A percentile compares a stretch with the other conserved stretches of the same genome.
phyloP scores from a whole-genome alignment of 2,888 invertebrate species.

The Amaurobius ferox region DNA sequence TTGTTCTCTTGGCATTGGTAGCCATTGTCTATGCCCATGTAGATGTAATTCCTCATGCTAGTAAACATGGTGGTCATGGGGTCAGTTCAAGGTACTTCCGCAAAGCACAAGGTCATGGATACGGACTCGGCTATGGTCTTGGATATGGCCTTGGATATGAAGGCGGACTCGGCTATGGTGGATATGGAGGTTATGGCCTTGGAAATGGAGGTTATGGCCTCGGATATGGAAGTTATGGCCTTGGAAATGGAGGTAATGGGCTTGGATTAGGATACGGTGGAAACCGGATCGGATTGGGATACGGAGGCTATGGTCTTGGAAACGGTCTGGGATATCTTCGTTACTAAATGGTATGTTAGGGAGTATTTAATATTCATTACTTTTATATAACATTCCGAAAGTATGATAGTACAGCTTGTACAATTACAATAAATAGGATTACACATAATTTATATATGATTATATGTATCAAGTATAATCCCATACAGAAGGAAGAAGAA shows the following conservation, averaged over 20 bases:
- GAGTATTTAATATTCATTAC: too few relatives aligned
- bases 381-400: too few relatives aligned
- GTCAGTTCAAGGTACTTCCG: neutral
- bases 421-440: too few relatives aligned
- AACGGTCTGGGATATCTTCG: neutral
- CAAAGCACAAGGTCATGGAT: slow-evolving; percentile 23
- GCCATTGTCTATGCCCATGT: neutral
- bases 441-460: too few relatives aligned
- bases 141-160: slow-evolving; percentile 79
- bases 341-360: too few relatives aligned
- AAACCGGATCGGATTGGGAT: slow-evolving; percentile 12
- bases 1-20: neutral
- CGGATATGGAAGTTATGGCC: slow-evolving; percentile 81
- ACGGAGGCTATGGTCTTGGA: slow-evolving; percentile 19
- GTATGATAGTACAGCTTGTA: too few relatives aligned
- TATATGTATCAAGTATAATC: too few relatives aligned
- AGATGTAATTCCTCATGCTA: neutral
- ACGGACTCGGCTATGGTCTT: slow-evolving; percentile 40
- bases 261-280: slow-evolving; percentile 19
- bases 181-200: slow-evolving; percentile 80
- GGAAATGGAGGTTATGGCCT: slow-evolving; percentile 68
- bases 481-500: too few relatives aligned
- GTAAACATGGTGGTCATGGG: slow-evolving; percentile 4
- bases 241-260: slow-evolving; percentile 75
- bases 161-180: slow-evolving; percentile 78